phyloP scores from a whole-genome alignment of 2,797 vertebrate species.

The Pampus argenteus region DNA sequence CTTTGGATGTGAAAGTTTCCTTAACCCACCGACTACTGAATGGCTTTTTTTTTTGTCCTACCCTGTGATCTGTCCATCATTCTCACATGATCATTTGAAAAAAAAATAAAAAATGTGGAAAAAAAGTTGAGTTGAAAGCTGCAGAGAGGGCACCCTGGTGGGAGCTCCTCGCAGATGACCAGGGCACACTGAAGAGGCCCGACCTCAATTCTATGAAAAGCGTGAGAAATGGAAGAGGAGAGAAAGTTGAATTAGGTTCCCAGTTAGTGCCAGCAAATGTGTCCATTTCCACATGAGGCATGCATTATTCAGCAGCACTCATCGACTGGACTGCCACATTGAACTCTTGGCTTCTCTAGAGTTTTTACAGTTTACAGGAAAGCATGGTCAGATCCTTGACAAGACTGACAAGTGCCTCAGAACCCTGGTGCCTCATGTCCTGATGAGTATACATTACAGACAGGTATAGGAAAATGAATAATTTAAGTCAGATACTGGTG shows the following conservation, averaged over 20 bases:
- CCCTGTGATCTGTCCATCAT: conserved; percentile 78
- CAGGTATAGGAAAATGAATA: background rate
- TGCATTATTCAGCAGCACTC: conserved; percentile 71
- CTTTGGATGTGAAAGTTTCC: conserved; percentile 84
- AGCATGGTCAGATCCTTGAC: conserved; percentile 15
- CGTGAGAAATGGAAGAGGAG: conserved; percentile 48
- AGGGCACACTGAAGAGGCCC: conserved; percentile 58
- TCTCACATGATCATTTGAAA: conserved; percentile 57
- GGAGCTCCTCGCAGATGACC: conserved; percentile 65
- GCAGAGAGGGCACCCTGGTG: conserved; percentile 63
- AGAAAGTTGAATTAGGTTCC: conserved; percentile 54
- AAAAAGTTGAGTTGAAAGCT: conserved; percentile 60
- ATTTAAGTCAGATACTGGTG: background rate
- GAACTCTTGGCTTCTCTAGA: conserved; percentile 31
- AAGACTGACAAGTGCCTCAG: conserved; percentile 6
- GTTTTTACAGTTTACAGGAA: conserved; percentile 41
- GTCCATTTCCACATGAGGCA: conserved; percentile 57
- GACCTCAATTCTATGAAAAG: conserved; percentile 61
- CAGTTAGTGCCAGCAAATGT: conserved; percentile 58
- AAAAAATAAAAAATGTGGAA: too few species aligned
- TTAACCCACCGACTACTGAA: conserved; percentile 80
- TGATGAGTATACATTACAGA: conserved; percentile 9
- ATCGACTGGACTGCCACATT: conserved; percentile 48
- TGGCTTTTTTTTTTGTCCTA: conserved; percentile 65
- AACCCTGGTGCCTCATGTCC: conserved; percentile 2